Evolutionary conservation across 2,797 vertebrate genomes (phyloP), one percentile per base, ranked within the genome.

Genomic region (Sebastes oblongus): DNA sequence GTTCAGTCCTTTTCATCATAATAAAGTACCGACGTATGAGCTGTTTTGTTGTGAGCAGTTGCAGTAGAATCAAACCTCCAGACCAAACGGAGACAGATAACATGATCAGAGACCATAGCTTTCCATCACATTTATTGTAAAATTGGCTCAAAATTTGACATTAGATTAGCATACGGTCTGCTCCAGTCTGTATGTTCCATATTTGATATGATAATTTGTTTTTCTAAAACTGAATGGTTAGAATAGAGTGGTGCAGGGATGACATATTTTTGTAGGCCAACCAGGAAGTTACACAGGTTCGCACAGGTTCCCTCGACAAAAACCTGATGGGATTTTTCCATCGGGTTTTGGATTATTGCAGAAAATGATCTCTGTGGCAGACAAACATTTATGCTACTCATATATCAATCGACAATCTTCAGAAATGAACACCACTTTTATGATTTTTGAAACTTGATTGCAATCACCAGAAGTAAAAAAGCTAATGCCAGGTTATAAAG

Each of bases 31-130:
- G 10, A 39, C 11, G 42, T 20, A 11, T n/a, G 24, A 80, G 62
- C 11, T n/a, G 11, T 54, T 50, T 50, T 5, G 61, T 27, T 70
- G 9, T 5, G 4, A 34, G 3, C 62, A 22, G 34, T 55, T 64
- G 50, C 58, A 62, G 22, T 14, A 13, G 18, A 55, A 36, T 62
- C 56, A 78, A 62, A 66, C 50, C 29, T 60, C 25, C 30, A 70
- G 39, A 72, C 66, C 46, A 16, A 64, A 77, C 66, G 13, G 20
- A 64, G 18, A 55, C 29, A 74, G 61, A 65, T 74, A 66, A 72
- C 61, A 65, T 74, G n/a, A 79, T 77, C 78, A 76, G 13, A 77
- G 61, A 83, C 42, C 27, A 59, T 36, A 46, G 66, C 59, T 77
- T 81, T 76, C 14, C 14, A 32, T 70, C 52, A 72, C 58, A 72